Conservation (phyloP, 2,888 invertebrate species). For the Dryococelus australis region DNA sequence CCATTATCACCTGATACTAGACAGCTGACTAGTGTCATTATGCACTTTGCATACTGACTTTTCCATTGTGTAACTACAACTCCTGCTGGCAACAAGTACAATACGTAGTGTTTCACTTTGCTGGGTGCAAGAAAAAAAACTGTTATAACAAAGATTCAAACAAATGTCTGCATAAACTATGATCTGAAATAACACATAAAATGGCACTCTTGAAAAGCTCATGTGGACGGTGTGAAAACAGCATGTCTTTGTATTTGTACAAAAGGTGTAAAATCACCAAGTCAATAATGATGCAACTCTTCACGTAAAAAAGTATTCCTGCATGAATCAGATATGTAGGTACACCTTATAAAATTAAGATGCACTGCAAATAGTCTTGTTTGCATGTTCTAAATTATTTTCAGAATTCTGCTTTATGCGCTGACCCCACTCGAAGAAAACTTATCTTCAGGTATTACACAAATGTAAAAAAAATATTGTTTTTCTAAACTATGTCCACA, state of each 20-base stretch:
- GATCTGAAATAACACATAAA: not conserved
- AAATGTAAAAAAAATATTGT: not conserved
- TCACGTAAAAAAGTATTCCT: conserved; percentile 16
- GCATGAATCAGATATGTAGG: not conserved
- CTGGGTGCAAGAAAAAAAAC: not conserved
- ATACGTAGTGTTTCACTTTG: not conserved
- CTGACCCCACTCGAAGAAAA: not conserved
- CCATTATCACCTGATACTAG: conserved; percentile 1
- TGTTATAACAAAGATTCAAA: not conserved
- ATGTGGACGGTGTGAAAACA: not conserved
- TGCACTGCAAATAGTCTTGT: conserved; percentile 6
- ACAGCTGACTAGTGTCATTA: not conserved
- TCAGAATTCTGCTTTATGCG: not conserved
- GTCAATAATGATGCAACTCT: conserved; percentile 3
- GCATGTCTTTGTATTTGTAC: conserved; percentile 3
- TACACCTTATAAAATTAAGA: conserved; percentile 9
- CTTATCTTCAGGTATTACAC: not conserved
- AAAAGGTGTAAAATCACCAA: not conserved
- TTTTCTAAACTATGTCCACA: not conserved
- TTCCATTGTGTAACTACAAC: not conserved
- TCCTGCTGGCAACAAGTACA: not conserved
- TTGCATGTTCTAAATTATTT: not conserved
- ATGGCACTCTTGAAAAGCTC: conserved; percentile 9
- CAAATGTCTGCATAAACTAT: not conserved
- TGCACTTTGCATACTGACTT: conserved; percentile 5